A percentile compares a stretch with the other conserved stretches of the same genome.
Evolutionary conservation across 2,113 vertebrate species (phyloP).

Genomic region (Salvelinus alpinus): DNA sequence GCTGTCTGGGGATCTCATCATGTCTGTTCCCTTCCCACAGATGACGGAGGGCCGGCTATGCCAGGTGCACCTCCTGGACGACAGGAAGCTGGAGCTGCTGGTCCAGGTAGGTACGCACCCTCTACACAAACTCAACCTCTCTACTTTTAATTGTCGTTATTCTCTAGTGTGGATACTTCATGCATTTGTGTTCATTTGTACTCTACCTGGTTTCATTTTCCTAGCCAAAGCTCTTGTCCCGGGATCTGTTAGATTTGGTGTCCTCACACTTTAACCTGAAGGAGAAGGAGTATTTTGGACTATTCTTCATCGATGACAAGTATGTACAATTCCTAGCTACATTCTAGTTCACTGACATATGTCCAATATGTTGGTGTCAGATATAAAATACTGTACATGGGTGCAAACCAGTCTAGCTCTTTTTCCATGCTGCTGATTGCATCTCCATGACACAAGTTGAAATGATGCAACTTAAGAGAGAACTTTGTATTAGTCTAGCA

Average conservation of each 20-base stretch:
- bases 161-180: background rate
- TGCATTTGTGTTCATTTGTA: background rate
- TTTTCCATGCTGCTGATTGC: too few relatives aligned
- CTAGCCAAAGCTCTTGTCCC: slow-evolving; percentile 93
- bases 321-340: slow-evolving; percentile 59
- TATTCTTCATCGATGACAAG: slow-evolving; percentile 91
- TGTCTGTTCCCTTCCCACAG: slow-evolving; percentile 70
- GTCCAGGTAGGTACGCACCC: slow-evolving; percentile 83
- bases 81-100: slow-evolving; percentile 92
- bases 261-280: slow-evolving; percentile 97
- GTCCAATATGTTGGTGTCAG: too few relatives aligned
- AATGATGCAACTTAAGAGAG: too few relatives aligned
- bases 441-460: too few relatives aligned
- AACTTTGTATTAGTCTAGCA: background rate
- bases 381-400: too few relatives aligned
- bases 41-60: slow-evolving; percentile 95
- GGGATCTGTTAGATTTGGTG: slow-evolving; percentile 92
- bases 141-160: background rate
- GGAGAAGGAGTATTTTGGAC: slow-evolving; percentile 98
- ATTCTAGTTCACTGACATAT: too few relatives aligned
- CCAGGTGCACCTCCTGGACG: slow-evolving; percentile 92
- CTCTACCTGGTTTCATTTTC: slow-evolving; percentile 24
- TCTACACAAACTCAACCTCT: background rate
- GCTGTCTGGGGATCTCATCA: background rate
- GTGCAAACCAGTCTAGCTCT: too few relatives aligned